Evolutionary conservation across 2,797 vertebrate genomes (phyloP), one percentile per base, ranked within the genome.

Genomic region (Pseudopleuronectes americanus): DNA sequence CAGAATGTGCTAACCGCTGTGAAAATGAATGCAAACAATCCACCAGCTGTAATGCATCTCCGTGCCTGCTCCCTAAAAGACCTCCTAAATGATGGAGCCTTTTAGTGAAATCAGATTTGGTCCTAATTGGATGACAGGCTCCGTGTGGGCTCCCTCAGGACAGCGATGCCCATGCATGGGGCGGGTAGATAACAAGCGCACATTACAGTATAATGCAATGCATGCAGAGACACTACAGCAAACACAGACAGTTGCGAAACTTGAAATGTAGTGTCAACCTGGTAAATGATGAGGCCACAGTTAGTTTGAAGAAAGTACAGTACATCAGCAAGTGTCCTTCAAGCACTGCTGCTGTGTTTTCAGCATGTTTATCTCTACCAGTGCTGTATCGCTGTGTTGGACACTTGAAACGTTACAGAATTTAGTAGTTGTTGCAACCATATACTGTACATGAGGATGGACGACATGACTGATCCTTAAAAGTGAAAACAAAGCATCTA

Each of bases 51-150:
- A 83, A 84, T 87, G 79, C 72, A 87, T 91, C 89, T 86, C 80
- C 79, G 74, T 85, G 81, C 57, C 71, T 77, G 77, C 77, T 87
- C 76, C 58, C 81, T 81, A 31, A 90, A 92, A 90, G 84, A 89
- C 70, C 81, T 57, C 74, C 69, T 83, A 87, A 88, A 91, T 85
- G 87, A 90, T 88, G 81, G 77, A 71, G 86, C 88, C 86, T 92
- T 92, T 92, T 91, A 92, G 84, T 70, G 33, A 83, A 90, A 92
- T 92, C 86, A 84, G 79, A 92, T 91, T 91, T 90, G n/a, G 79
- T 56, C 73, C 70, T 90, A 91, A 92, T 91, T 89, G 84, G 86
- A 90, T 85, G 87, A 92, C 83, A 57, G 83, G 57, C 83, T 51
- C 64, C 64, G 80, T 61, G 80, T 77, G 63, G 65, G 75, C 68